Evolutionary conservation across 2,797 vertebrate genomes (phyloP), one percentile per base, ranked within the genome.

Genomic region (Todus mexicanus): DNA sequence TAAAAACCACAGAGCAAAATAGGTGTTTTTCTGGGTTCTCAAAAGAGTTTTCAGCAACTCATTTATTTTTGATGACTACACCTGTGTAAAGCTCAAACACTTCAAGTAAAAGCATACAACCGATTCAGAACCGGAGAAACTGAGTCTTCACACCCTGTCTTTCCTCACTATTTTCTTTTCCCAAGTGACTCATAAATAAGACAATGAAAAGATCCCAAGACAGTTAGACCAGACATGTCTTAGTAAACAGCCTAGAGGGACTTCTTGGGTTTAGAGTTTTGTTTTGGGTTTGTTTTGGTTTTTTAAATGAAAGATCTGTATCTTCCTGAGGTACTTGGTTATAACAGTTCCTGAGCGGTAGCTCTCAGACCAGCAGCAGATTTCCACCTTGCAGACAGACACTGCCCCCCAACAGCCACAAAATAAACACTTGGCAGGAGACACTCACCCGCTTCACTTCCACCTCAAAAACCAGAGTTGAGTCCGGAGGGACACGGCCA

Each of bases 371-470:
- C 20, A 16, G 13, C 6, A 74, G 21, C 50, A 79, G 69, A 21
- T 17, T 87, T 38, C 9, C 45, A 79, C 59, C 31, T 25, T 22
- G 27, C 48, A 65, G 45, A 74, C 45, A 69, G 61, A 50, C 0
- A 0, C 18, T 45, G 54, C 35, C 29, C 63, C n/a, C 29, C 79
- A 48, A 29, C 15, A 83, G 71, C 31, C 42, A 61, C 50, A 65
- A 19, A 73, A 20, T 5, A 63, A 73, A 2, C 1, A 0, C 5
- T 3, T 60, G 43, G 37, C 45, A 87, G 48, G 23, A 40, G 35
- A 60, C 15, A 97, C 98, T 97, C 96, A 99, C 99, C 97, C 99
- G 94, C 57, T 96, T 98, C 38, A 99, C 96, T 48, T 99, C 98
- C 53, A 98, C 98, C 93, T 99, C 98, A 42, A 99, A 99, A 57